A percentile compares a stretch with the other conserved stretches of the same genome.
Evolutionary conservation across 1,140 invertebrate species (phyloP).

Genomic region (Papilio helenus): DNA sequence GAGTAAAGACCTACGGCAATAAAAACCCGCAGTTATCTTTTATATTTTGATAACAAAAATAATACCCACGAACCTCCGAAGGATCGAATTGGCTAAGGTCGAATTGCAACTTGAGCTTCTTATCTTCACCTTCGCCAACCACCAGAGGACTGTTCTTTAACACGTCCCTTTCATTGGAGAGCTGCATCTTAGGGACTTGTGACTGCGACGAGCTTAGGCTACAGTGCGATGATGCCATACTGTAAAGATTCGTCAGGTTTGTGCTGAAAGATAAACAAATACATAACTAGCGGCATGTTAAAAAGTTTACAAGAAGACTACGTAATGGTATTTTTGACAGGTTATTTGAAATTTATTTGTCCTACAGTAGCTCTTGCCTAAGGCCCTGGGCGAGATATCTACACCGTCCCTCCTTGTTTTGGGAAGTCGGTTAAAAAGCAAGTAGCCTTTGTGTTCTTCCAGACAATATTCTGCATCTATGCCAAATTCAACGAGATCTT

Average conservation of each 20-base stretch:
- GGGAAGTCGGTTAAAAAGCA: too few relatives aligned
- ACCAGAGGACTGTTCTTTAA: slow-evolving; percentile 57
- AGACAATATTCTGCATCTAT: too few relatives aligned
- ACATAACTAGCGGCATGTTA: not conserved
- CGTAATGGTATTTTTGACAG: too few relatives aligned
- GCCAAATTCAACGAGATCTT: too few relatives aligned
- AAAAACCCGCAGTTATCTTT: too few relatives aligned
- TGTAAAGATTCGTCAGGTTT: slow-evolving; percentile 45
- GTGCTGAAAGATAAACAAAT: slow-evolving; percentile 41
- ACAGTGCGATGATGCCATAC: slow-evolving; percentile 35
- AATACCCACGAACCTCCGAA: slow-evolving; percentile 51
- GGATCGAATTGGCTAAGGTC: slow-evolving; percentile 65
- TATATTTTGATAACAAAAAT: not conserved
- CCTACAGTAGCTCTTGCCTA: too few relatives aligned
- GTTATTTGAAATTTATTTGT: too few relatives aligned
- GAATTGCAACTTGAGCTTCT: slow-evolving; percentile 58
- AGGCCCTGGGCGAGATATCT: too few relatives aligned
- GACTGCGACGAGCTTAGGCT: not conserved
- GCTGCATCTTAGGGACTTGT: not conserved
- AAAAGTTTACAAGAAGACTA: not conserved
- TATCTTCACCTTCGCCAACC: slow-evolving; percentile 54
- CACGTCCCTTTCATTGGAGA: slow-evolving; percentile 43
- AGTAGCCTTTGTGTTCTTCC: too few relatives aligned
- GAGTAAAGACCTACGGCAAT: too few relatives aligned
- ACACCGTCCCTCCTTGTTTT: too few relatives aligned